Evolutionary conservation across 2,113 vertebrate species (phyloP).

Genomic region (Neotragus pygmaeus): DNA sequence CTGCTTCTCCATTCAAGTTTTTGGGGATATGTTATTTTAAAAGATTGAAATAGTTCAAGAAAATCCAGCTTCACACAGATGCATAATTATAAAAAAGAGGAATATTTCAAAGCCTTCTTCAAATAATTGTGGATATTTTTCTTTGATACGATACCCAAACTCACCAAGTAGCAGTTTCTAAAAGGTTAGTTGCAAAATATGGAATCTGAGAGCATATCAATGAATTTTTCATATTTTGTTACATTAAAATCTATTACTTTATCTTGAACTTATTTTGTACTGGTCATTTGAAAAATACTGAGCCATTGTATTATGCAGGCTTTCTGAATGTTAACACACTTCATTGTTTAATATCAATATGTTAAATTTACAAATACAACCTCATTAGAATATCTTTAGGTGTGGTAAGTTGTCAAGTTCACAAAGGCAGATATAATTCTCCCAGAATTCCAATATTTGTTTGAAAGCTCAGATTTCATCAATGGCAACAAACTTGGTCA

Average conservation of each 20-base stretch:
- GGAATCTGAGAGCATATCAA: not conserved
- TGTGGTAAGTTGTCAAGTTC: not conserved
- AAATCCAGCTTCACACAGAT: not conserved
- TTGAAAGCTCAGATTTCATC: not conserved
- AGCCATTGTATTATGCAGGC: not conserved
- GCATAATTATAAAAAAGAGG: not conserved
- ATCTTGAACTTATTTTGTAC: not conserved
- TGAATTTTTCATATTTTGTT: not conserved
- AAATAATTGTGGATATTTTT: not conserved
- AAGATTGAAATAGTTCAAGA: constrained; percentile 3
- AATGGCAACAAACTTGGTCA: not conserved
- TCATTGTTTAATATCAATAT: not conserved
- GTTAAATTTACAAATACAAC: not conserved
- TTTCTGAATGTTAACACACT: not conserved
- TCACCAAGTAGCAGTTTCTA: not conserved
- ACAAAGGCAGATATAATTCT: not conserved
- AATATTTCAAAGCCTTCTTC: not conserved
- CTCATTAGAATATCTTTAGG: not conserved
- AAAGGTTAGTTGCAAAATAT: not conserved
- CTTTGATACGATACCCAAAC: not conserved
- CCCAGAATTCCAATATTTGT: not conserved
- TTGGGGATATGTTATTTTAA: not conserved
- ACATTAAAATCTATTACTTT: not conserved
- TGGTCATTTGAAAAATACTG: not conserved
- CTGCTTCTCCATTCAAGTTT: not conserved